phyloP scores from a whole-genome alignment of 2,113 vertebrate genomes.

The Cygnus atratus region DNA sequence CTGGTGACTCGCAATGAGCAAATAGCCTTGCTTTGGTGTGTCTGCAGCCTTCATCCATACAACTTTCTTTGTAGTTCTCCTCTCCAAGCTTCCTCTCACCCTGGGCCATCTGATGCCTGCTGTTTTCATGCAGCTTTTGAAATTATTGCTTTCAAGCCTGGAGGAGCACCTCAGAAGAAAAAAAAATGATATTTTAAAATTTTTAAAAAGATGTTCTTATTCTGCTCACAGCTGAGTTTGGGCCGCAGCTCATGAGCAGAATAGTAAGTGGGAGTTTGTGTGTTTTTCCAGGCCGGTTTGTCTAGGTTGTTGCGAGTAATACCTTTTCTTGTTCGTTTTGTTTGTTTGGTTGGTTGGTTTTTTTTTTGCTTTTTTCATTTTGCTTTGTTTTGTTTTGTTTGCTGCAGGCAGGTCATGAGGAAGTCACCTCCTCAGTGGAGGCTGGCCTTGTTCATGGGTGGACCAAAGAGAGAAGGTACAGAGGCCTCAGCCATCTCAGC shows the following conservation, averaged over 20 bases:
- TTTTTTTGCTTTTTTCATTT: no score
- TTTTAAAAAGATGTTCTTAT: conserved; percentile 22
- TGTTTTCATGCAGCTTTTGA: conserved; percentile 43
- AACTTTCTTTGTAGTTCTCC: not conserved
- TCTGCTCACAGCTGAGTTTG: conserved; percentile 30
- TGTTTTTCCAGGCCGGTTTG: not conserved
- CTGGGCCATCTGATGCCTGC: not conserved
- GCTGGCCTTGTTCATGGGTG: not conserved
- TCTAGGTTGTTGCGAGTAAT: not conserved
- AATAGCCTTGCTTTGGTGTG: not conserved
- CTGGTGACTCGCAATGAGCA: not conserved
- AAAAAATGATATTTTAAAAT: not conserved
- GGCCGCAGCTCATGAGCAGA: not conserved
- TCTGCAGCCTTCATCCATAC: not conserved
- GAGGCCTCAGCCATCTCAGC: not conserved
- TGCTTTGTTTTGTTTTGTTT: not conserved
- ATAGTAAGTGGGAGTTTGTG: conserved; percentile 7
- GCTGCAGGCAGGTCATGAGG: not conserved
- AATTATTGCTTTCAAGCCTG: conserved; percentile 29
- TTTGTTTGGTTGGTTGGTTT: no score
- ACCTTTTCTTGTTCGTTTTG: not conserved
- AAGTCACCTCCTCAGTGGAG: not conserved
- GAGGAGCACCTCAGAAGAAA: not conserved
- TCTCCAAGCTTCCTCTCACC: not conserved
- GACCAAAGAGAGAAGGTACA: not conserved